Conservation (phyloP, 2,888 invertebrate species). For the Neocrepidodera transversa region DNA sequence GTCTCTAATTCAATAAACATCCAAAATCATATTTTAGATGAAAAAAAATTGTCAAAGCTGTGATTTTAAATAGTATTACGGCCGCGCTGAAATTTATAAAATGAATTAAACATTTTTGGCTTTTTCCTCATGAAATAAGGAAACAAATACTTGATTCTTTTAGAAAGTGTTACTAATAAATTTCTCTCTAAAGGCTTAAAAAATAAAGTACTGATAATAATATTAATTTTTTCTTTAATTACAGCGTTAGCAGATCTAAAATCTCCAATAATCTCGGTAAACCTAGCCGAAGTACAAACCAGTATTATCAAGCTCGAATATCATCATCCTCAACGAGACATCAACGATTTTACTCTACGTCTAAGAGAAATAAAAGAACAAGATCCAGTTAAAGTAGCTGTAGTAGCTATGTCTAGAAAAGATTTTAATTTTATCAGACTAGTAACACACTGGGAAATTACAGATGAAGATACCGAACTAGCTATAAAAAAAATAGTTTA, state of each 20-base stretch:
- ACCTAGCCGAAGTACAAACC: conserved; percentile 69
- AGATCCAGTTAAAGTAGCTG: conserved; percentile 63
- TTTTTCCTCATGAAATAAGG: too few species aligned
- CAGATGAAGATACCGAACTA: conserved; percentile 69
- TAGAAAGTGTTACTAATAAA: too few species aligned
- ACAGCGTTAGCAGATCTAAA: conserved; percentile 68
- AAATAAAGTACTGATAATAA: too few species aligned
- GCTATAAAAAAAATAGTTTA: conserved; percentile 75
- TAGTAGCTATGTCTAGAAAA: conserved; percentile 62
- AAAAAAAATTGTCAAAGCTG: too few species aligned
- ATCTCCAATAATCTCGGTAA: conserved; percentile 69
- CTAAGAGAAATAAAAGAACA: conserved; percentile 60
- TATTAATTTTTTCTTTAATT: conserved; percentile 38
- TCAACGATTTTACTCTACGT: conserved; percentile 53
- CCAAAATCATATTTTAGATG: too few species aligned
- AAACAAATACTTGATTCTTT: too few species aligned
- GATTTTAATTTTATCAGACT: conserved; percentile 69
- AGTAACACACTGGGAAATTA: conserved; percentile 75
- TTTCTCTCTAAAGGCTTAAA: too few species aligned
- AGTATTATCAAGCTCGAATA: conserved; percentile 65
- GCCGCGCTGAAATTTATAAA: too few species aligned
- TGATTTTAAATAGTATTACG: too few species aligned
- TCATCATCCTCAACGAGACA: conserved; percentile 45
- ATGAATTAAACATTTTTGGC: too few species aligned
- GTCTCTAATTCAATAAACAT: too few species aligned